Evolutionary conservation across 2,797 vertebrate genomes (phyloP).

Genomic region (Tolypeutes matacus): DNA sequence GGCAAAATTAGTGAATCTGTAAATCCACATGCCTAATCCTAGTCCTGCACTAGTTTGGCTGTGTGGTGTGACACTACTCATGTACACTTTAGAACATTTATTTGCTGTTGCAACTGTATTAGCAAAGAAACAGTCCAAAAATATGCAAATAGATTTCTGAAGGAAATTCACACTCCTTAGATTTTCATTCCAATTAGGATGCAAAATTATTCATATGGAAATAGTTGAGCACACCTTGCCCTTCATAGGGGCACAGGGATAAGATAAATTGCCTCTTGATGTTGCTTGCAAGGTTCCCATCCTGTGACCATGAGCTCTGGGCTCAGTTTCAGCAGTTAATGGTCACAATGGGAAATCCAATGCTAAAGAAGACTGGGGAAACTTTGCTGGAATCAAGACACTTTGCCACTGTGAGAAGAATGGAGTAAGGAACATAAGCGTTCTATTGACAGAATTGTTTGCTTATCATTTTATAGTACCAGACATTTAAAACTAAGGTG

Average conservation of each 20-base stretch:
- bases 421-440: neutral
- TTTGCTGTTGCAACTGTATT: slow-evolving; percentile 33
- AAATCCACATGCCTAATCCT: neutral
- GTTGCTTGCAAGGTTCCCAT: neutral
- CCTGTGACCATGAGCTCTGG: neutral
- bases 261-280: slow-evolving; percentile 19
- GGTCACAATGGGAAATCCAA: slow-evolving; percentile 60
- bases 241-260: slow-evolving; percentile 43
- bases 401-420: slow-evolving; percentile 47
- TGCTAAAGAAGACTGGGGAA: slow-evolving; percentile 20
- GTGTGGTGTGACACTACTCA: neutral
- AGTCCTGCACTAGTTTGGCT: neutral
- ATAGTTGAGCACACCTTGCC: neutral
- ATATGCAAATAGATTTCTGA: neutral
- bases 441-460: slow-evolving; percentile 62
- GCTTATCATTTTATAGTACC: slow-evolving; percentile 64
- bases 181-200: slow-evolving; percentile 45
- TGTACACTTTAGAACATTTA: neutral
- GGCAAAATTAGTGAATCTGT: slow-evolving; percentile 29
- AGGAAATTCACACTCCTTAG: slow-evolving; percentile 54
- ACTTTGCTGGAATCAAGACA: slow-evolving; percentile 46
- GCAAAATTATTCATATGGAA: slow-evolving; percentile 42
- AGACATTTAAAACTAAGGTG: slow-evolving; percentile 69
- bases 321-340: slow-evolving; percentile 64
- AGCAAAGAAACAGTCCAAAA: slow-evolving; percentile 57